Conservation (phyloP, 2,888 invertebrate genomes). For the Phyto melanocephala region DNA sequence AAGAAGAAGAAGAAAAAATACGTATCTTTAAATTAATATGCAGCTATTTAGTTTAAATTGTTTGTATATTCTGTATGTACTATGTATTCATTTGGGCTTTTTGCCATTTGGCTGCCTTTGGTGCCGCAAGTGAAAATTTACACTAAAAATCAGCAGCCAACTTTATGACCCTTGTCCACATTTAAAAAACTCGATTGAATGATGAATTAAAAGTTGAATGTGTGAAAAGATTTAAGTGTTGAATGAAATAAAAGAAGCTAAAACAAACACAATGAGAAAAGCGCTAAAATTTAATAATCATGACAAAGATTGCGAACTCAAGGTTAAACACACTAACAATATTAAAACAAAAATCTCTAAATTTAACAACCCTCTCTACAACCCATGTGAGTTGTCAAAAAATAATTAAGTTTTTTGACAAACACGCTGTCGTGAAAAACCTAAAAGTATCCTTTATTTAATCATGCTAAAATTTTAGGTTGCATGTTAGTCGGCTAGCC, state of each 20-base stretch:
- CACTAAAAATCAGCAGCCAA: constrained; percentile 47
- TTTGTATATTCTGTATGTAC: background rate
- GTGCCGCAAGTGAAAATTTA: constrained; percentile 61
- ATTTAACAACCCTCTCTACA: background rate
- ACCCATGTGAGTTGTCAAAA: background rate
- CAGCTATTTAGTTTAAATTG: constrained; percentile 38
- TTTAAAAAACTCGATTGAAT: constrained; percentile 41
- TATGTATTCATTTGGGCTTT: constrained; percentile 51
- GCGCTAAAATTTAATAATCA: background rate
- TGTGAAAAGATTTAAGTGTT: constrained; percentile 29
- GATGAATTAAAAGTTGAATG: constrained; percentile 27
- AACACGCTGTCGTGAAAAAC: background rate
- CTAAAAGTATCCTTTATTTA: background rate
- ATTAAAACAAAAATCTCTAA: background rate
- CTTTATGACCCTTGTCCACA: constrained; percentile 52
- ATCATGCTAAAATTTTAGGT: background rate
- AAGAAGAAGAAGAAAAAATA: constrained; percentile 2
- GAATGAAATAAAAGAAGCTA: constrained; percentile 26
- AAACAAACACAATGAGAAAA: background rate
- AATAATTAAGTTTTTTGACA: background rate
- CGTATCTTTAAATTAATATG: constrained; percentile 45
- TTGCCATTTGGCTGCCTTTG: constrained; percentile 63
- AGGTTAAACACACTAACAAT: background rate
- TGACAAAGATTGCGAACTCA: background rate
- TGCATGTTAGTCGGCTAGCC: background rate